Conservation (phyloP, 2,888 invertebrate genomes). For the Ceramica pisi region DNA sequence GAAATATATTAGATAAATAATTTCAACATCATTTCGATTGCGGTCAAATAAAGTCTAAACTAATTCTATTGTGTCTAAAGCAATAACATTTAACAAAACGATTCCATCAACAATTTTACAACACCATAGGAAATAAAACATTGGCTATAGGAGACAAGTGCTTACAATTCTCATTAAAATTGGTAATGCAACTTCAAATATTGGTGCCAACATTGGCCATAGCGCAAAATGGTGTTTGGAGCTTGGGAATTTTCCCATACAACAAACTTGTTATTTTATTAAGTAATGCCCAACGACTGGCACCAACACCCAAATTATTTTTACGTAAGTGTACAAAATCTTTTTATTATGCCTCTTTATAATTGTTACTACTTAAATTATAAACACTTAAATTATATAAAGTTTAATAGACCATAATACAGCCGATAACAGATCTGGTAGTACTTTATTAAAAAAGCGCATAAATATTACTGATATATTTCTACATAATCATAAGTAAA, state of each 20-base stretch:
- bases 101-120: constrained; percentile 57
- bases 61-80: constrained; percentile 45
- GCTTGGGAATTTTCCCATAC: not conserved
- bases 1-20: not conserved
- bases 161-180: constrained; percentile 37
- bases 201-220: constrained; percentile 37
- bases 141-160: constrained; percentile 58
- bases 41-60: constrained; percentile 52
- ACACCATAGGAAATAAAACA: constrained; percentile 49
- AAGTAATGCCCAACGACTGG: constrained; percentile 18
- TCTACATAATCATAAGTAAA: constrained; percentile 14
- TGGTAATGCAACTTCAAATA: constrained; percentile 44
- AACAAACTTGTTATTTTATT: not conserved
- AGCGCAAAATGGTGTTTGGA: not conserved
- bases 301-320: constrained; percentile 29
- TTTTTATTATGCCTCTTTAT: constrained; percentile 81
- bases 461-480: constrained; percentile 16
- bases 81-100: constrained; percentile 59
- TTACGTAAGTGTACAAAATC: constrained; percentile 54
- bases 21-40: not conserved
- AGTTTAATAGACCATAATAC: constrained; percentile 63
- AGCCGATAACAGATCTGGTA: constrained; percentile 57
- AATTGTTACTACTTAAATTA: constrained; percentile 82
- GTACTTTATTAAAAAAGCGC: constrained; percentile 7
- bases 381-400: constrained; percentile 69